Conservation (phyloP, 2,113 vertebrate species). For the Ivindomyrus marchei region DNA sequence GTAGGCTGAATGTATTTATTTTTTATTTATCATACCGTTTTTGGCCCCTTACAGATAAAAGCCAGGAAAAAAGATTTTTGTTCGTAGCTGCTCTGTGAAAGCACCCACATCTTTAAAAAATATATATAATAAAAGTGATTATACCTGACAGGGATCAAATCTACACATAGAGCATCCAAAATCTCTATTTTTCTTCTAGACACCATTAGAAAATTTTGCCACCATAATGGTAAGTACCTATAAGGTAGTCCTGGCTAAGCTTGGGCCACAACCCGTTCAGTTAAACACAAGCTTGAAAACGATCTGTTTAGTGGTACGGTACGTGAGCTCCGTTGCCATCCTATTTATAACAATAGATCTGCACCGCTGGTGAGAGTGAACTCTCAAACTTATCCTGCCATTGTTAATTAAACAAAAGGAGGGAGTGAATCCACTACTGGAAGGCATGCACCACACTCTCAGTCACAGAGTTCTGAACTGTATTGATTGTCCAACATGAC, state of each 20-base stretch:
- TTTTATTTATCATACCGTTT: not conserved
- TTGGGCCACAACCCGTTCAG: not conserved
- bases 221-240: not conserved
- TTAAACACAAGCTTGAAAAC: not conserved
- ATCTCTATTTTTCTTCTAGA: not conserved
- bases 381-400: not conserved
- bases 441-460: slow-evolving; percentile 11
- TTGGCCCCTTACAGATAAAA: not conserved
- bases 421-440: not conserved
- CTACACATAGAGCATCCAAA: not conserved
- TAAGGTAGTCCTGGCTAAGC: not conserved
- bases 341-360: slow-evolving; percentile 37
- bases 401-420: slow-evolving; percentile 6
- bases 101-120: not conserved
- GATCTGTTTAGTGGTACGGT: not conserved
- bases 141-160: not conserved
- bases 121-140: not conserved
- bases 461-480: not conserved
- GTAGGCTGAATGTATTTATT: not conserved
- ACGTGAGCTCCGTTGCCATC: not conserved
- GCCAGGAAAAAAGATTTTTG: not conserved
- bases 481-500: slow-evolving; percentile 2
- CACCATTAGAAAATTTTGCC: not conserved
- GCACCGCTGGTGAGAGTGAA: not conserved
- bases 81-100: not conserved